Evolutionary conservation across 2,888 invertebrate genomes (phyloP).

Genomic region (Sepioteuthis lessoniana): DNA sequence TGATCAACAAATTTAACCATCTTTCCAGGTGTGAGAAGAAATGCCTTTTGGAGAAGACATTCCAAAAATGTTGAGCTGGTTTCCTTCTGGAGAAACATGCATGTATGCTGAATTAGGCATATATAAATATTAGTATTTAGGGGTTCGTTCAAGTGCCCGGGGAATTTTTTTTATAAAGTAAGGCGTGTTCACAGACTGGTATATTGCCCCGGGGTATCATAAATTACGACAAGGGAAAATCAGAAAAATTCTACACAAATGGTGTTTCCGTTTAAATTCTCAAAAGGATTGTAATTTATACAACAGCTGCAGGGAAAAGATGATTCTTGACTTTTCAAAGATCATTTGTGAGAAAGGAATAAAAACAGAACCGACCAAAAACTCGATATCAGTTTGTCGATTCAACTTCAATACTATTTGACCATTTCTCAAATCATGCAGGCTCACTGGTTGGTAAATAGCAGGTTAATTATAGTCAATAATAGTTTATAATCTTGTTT

Average conservation of each 20-base stretch:
- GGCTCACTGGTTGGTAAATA: too few species aligned
- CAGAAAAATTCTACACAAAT: not conserved
- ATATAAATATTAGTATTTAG: not conserved
- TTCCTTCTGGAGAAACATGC: not conserved
- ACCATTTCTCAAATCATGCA: too few species aligned
- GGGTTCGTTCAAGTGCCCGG: not conserved
- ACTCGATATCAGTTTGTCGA: too few species aligned
- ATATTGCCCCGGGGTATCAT: not conserved
- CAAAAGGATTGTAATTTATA: not conserved
- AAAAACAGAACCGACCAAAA: too few species aligned
- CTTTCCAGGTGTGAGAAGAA: not conserved
- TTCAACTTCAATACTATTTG: too few species aligned
- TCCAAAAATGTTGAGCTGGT: not conserved
- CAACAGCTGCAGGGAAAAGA: too few species aligned
- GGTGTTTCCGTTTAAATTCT: not conserved
- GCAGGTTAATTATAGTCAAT: too few species aligned
- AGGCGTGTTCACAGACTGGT: not conserved
- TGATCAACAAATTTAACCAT: not conserved
- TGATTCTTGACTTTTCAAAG: too few species aligned
- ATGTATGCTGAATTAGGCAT: not conserved
- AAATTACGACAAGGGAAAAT: not conserved
- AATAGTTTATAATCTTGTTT: too few species aligned
- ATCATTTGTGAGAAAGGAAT: too few species aligned
- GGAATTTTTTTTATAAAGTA: too few species aligned
- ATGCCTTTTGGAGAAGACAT: not conserved